A percentile compares a stretch with the other conserved stretches of the same genome.
These are phyloP conservation scores for Fabriciana adippe DNA, from an alignment of 2,888 invertebrate species.

Conservation along the genomic window DNA sequence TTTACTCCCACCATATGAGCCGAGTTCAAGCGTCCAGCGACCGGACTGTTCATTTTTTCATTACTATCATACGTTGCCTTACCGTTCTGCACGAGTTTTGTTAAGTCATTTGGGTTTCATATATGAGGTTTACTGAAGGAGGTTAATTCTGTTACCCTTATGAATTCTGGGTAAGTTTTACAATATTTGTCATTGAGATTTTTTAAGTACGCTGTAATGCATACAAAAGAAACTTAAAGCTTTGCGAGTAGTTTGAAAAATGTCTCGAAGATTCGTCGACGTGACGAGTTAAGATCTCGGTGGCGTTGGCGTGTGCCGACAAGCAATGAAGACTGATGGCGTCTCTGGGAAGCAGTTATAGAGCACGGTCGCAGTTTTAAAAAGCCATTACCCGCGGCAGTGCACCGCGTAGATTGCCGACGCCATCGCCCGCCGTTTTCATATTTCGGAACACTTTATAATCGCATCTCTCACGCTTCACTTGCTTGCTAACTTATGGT, in stretches of 20 bases:
- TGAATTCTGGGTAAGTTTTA: background rate
- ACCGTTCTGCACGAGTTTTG: background rate
- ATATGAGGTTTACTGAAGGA: background rate
- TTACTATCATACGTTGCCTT: background rate
- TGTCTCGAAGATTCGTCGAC: constrained; percentile 40
- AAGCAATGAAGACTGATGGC: constrained; percentile 83
- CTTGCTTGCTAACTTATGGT: constrained; percentile 80
- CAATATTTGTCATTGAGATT: background rate
- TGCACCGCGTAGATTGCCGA: constrained; percentile 78
- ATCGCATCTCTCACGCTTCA: constrained; percentile 81
- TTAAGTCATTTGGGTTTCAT: background rate
- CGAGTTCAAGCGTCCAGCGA: constrained; percentile 52
- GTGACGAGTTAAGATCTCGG: constrained; percentile 76
- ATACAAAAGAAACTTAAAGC: constrained; percentile 30
- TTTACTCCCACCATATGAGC: constrained; percentile 80
- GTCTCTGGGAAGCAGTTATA: constrained; percentile 79
- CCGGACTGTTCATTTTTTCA: constrained; percentile 53
- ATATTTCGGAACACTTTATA: constrained; percentile 82
- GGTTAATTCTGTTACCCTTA: background rate
- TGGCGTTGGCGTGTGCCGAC: constrained; percentile 75
- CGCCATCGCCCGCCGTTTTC: constrained; percentile 57
- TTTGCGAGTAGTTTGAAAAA: constrained; percentile 39
- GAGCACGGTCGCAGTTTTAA: constrained; percentile 83
- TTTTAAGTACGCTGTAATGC: background rate
- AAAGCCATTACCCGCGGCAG: constrained; percentile 80